Percentiles rank a stretch among this genome's conserved stretches.
Conservation (phyloP, 2,888 invertebrate species). For the Patella ulyssiponensis region DNA sequence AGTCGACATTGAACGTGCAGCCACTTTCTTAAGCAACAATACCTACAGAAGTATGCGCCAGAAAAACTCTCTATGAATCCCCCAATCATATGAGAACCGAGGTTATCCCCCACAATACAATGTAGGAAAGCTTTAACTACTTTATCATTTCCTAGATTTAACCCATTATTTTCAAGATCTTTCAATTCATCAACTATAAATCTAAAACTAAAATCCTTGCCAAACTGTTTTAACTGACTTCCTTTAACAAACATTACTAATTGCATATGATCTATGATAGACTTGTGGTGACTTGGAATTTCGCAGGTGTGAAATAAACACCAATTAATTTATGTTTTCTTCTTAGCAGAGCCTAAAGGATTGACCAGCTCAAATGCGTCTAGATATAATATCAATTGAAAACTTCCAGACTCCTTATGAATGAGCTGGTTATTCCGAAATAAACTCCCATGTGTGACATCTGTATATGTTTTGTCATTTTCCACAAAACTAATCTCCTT, state of each 20-base stretch:
- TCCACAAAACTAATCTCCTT: background rate
- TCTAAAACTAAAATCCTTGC: conserved; percentile 9
- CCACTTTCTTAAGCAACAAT: conserved; percentile 24
- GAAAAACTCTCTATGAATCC: conserved; percentile 31
- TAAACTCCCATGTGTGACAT: conserved; percentile 25
- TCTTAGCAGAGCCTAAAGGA: conserved; percentile 38
- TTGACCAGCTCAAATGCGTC: conserved; percentile 41
- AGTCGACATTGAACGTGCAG: background rate
- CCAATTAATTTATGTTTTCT: conserved; percentile 38
- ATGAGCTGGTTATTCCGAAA: conserved; percentile 23
- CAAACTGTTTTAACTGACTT: conserved; percentile 29
- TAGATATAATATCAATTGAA: conserved; percentile 32
- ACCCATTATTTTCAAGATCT: conserved; percentile 21
- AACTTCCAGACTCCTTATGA: background rate
- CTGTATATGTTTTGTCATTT: conserved; percentile 10
- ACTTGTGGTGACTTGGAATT: conserved; percentile 23
- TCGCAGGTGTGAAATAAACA: conserved; percentile 31
- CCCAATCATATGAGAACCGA: conserved; percentile 31
- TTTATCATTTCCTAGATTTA: background rate
- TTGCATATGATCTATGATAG: conserved; percentile 35
- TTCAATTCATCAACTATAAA: conserved; percentile 23
- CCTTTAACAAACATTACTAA: conserved; percentile 33
- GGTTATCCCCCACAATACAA: conserved; percentile 25
- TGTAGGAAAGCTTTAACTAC: conserved; percentile 22
- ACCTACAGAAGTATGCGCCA: conserved; percentile 30